phyloP scores from a whole-genome alignment of 2,888 invertebrate genomes.

The Trachelus stipa region DNA sequence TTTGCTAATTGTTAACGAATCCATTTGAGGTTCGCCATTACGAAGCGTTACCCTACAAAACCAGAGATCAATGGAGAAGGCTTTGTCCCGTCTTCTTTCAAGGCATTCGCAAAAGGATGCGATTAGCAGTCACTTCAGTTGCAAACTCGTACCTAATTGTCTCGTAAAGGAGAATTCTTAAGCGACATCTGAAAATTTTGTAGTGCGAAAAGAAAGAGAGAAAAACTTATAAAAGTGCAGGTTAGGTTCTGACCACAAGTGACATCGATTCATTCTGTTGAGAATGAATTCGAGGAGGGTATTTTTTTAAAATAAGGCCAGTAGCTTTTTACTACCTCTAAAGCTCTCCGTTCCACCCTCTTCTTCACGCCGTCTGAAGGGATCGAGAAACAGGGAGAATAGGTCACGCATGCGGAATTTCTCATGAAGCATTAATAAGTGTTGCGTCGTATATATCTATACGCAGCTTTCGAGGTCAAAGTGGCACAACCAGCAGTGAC shows the following conservation, averaged over 20 bases:
- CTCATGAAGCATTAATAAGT: neutral
- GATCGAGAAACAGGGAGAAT: neutral
- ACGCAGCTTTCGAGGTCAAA: neutral
- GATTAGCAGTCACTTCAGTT: neutral
- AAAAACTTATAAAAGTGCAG: neutral
- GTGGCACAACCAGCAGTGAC: neutral
- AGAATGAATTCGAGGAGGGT: neutral
- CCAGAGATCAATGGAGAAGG: neutral
- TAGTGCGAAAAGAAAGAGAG: neutral
- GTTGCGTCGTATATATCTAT: neutral
- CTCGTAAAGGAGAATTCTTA: neutral
- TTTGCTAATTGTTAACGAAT: too few species aligned
- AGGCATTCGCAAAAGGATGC: neutral
- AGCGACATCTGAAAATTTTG: neutral
- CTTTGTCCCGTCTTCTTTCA: neutral
- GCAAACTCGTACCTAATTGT: neutral
- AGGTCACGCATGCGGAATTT: neutral
- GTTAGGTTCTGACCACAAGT: neutral
- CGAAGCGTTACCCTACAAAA: neutral
- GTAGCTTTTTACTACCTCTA: neutral
- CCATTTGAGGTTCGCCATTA: too few species aligned
- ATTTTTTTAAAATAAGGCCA: neutral
- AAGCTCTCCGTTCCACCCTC: neutral
- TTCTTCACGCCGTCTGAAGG: neutral
- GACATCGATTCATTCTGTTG: neutral